A percentile compares a stretch with the other conserved stretches of the same genome.
phyloP scores from a whole-genome alignment of 1,140 invertebrate species.

The Calliphora vicina region DNA sequence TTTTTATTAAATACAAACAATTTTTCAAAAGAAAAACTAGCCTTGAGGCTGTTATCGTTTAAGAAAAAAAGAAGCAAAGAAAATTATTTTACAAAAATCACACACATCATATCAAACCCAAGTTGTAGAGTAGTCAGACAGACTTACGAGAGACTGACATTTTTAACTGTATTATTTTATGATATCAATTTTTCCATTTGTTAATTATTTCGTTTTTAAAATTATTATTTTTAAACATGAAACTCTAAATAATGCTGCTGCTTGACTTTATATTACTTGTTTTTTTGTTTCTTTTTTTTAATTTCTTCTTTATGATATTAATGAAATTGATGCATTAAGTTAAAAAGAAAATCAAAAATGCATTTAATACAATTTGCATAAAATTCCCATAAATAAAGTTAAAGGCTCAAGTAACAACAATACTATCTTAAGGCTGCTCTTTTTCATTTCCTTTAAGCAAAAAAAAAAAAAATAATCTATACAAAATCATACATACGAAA shows the following conservation, averaged over 20 bases:
- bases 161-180: constrained; percentile 27
- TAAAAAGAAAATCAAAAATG: background rate
- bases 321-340: background rate
- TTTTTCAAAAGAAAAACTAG: constrained; percentile 7
- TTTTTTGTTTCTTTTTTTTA: constrained; percentile 1
- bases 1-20: background rate
- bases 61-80: background rate
- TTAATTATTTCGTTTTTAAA: background rate
- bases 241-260: background rate
- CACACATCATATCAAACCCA: background rate
- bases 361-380: constrained; percentile 38
- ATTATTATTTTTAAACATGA: constrained; percentile 17
- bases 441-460: background rate
- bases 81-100: constrained; percentile 23
- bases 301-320: background rate
- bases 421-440: background rate
- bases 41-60: constrained; percentile 18
- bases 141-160: background rate
- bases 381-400: constrained; percentile 39
- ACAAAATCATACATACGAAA: background rate
- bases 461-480: background rate
- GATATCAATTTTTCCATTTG: constrained; percentile 21
- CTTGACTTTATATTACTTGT: constrained; percentile 14
- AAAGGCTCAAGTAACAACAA: constrained; percentile 30
- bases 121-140: background rate